Conservation (phyloP, 2,797 vertebrate species). For the Otolemur crassicaudatus region DNA sequence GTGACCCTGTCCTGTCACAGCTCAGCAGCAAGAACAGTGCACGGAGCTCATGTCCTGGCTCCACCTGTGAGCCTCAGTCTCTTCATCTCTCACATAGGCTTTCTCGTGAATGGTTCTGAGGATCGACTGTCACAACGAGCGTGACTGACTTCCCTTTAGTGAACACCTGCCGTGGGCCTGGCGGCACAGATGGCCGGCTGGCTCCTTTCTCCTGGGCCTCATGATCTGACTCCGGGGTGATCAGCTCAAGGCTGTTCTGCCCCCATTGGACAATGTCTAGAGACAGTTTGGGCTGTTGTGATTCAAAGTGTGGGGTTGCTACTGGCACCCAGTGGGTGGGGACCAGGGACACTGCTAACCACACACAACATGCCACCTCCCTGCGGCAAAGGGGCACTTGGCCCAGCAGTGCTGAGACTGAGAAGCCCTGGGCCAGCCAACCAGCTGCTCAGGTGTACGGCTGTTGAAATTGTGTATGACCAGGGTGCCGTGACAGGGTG, state of each 20-base stretch:
- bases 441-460: too few relatives aligned
- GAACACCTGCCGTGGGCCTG: neutral
- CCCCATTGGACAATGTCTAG: rapidly evolving
- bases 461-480: neutral
- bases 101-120: neutral
- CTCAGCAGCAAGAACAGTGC: neutral
- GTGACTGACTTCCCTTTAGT: neutral
- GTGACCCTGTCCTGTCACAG: rapidly evolving
- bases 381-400: neutral
- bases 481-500: neutral
- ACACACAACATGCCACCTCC: rapidly evolving
- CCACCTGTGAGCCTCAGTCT: neutral
- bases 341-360: too few relatives aligned
- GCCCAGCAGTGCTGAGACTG: rapidly evolving
- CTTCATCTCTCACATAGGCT: neutral
- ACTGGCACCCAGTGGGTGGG: neutral
- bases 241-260: rapidly evolving
- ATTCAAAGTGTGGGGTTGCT: neutral
- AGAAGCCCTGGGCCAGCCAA: neutral
- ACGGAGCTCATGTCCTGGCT: rapidly evolving
- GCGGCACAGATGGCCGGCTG: neutral
- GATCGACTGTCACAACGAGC: too few relatives aligned
- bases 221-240: rapidly evolving
- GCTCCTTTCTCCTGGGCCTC: neutral
- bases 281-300: neutral